These are phyloP conservation scores for Microctenopoma stevenorrisi DNA, from an alignment of 2,797 vertebrate genomes.

Conservation along the genomic window DNA sequence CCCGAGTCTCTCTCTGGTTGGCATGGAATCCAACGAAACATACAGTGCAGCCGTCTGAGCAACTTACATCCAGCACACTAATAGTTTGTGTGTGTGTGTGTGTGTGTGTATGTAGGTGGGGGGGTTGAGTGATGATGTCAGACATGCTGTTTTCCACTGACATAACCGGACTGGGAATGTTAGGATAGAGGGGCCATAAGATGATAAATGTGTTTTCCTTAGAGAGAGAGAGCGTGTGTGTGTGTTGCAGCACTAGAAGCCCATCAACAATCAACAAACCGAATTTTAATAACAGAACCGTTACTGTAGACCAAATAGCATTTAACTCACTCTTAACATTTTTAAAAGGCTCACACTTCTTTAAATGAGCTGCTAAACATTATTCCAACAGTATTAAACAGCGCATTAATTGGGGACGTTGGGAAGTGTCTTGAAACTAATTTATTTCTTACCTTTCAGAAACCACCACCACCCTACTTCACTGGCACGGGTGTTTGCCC, in stretches of 20 bases:
- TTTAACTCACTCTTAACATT: neutral
- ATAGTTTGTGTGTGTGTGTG: constrained; percentile 56
- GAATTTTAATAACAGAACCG: neutral
- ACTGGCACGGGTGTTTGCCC: too few species aligned
- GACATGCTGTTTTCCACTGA: constrained; percentile 80
- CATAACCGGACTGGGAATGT: constrained; percentile 75
- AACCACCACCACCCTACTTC: too few species aligned
- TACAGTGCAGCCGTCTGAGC: constrained; percentile 40
- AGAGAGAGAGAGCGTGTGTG: constrained; percentile 32
- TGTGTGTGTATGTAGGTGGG: constrained; percentile 24
- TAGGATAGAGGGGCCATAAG: constrained; percentile 66
- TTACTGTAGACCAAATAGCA: neutral
- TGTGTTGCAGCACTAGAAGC: neutral
- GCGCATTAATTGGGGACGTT: too few species aligned
- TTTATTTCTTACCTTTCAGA: too few species aligned
- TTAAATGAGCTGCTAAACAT: too few species aligned
- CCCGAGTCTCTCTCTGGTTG: constrained; percentile 48
- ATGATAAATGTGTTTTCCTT: constrained; percentile 76
- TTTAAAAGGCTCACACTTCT: too few species aligned
- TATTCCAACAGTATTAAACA: too few species aligned
- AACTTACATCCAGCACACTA: constrained; percentile 60
- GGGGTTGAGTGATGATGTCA: constrained; percentile 77
- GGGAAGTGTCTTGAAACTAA: too few species aligned
- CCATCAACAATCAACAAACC: neutral
- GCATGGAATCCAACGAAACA: constrained; percentile 68